Base-by-base conservation (phyloP, 2,797 vertebrate genomes). In the Psittacula echo region DNA sequence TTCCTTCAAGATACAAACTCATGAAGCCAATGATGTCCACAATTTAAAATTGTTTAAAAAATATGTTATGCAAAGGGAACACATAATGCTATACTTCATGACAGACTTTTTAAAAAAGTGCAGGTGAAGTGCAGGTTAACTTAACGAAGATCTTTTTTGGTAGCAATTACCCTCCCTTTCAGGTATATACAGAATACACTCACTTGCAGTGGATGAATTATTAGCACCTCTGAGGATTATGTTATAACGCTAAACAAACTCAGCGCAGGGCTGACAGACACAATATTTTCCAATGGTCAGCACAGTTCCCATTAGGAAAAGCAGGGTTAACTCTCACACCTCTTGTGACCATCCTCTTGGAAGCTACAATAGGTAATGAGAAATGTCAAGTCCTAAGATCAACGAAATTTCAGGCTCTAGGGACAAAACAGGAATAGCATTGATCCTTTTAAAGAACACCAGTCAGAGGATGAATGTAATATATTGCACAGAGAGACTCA, bases 351-450 rank as follows among this genome's bases (percentile, higher is more conserved):
- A 95, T 96, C 95, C 89, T 95, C 94, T 94, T 97, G 95, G 97
- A 98, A 97, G 96, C 89, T 94, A 87, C 74, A 83, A 92, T 89
- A 96, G 77, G 91, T 98, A 98, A 98, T 98, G 97, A 98, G 98
- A 98, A 98, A 98, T 98, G 98, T 98, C 98, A 98, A 98, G 98
- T 98, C 98, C 98, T 97, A 97, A 98, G 97, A 99, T 99, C 98
- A 98, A 99, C 99, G 98, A 98, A 97, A 97, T 97, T 95, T 93
- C 85, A 98, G 96, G 87, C 98, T 98, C 98, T 61, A 82, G 98
- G 98, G 98, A 98, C 97, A 95, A 93, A 96, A 97, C 96, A 98
- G 98, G 97, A 98, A 98, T 98, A 96, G 97, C 92, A 98, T 98
- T 98, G 99, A 99, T 99, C 98, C 98, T 98, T 98, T 97, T 97